A percentile compares a stretch with the other conserved stretches of the same genome.
Evolutionary conservation across 30 jellyfish, hydroid and myxozoan species (phyloP).

Genomic region (Aurelia sp.): DNA sequence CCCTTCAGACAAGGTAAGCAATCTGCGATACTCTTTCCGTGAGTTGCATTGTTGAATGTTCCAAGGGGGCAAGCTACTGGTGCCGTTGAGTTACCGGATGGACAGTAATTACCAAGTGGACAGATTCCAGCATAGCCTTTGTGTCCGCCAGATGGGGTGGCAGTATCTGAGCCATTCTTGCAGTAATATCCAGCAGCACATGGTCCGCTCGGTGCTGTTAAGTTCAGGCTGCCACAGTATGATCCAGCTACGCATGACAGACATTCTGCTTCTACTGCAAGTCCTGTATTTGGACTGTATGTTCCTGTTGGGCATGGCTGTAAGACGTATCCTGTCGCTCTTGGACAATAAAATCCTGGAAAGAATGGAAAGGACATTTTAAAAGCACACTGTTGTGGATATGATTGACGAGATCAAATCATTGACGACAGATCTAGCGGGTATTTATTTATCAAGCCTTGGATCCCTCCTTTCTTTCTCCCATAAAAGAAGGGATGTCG

Average conservation of each 20-base stretch:
- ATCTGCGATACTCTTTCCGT: slow-evolving; percentile 73
- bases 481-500: too few relatives aligned
- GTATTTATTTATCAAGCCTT: too few relatives aligned
- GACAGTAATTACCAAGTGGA: slow-evolving; percentile 91
- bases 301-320: slow-evolving; percentile 99
- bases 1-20: slow-evolving; percentile 84
- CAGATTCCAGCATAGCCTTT: slow-evolving; percentile 94
- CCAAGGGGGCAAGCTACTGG: slow-evolving; percentile 94
- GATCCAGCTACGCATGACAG: slow-evolving; percentile 80
- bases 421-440: too few relatives aligned
- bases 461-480: too few relatives aligned
- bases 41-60: slow-evolving; percentile 88
- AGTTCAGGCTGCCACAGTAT: slow-evolving; percentile 76
- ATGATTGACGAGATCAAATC: too few relatives aligned
- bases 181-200: slow-evolving; percentile 91
- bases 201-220: slow-evolving; percentile 88
- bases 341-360: slow-evolving; percentile 88
- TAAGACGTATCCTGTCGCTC: slow-evolving; percentile 63
- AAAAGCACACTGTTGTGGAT: too few relatives aligned
- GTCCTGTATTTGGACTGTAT: slow-evolving; percentile 65
- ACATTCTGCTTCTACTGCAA: slow-evolving; percentile 67
- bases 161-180: slow-evolving; percentile 87
- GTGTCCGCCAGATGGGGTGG: slow-evolving; percentile 92
- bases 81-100: slow-evolving; percentile 87
- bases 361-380: not conserved